These are phyloP conservation scores for Polydrusus tereticollis DNA, from an alignment of 2,888 invertebrate genomes.

Conservation along the genomic window DNA sequence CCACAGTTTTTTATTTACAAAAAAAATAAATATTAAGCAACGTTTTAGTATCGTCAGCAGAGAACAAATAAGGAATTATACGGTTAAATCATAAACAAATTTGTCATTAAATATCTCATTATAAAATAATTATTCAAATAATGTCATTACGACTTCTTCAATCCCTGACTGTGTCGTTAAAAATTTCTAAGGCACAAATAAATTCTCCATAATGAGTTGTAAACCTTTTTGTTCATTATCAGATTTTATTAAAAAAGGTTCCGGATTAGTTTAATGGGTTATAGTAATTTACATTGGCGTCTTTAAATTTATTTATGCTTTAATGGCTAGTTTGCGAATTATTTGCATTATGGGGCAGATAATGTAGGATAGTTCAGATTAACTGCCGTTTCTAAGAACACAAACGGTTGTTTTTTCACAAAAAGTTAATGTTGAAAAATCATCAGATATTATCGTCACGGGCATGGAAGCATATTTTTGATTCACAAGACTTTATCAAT, in stretches of 20 bases:
- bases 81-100: background rate
- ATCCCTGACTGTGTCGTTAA: slow-evolving; percentile 2
- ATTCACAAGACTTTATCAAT: too few species aligned
- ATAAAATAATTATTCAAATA: slow-evolving; percentile 6
- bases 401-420: too few species aligned
- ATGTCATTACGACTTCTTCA: background rate
- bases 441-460: too few species aligned
- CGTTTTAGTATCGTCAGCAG: background rate
- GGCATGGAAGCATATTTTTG: too few species aligned
- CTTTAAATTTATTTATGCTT: background rate
- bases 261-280: background rate
- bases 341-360: too few species aligned
- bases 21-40: background rate
- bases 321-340: background rate
- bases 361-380: too few species aligned
- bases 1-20: slow-evolving; percentile 2
- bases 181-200: slow-evolving; percentile 11
- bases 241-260: slow-evolving; percentile 11
- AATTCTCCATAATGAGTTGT: background rate
- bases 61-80: background rate
- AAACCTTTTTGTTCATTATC: slow-evolving; percentile 14
- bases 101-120: slow-evolving; percentile 7
- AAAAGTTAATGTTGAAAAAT: too few species aligned
- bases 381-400: too few species aligned
- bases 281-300: slow-evolving; percentile 8